phyloP scores from a whole-genome alignment of 2,797 vertebrate species.

The Phaenicophaeus curvirostris region DNA sequence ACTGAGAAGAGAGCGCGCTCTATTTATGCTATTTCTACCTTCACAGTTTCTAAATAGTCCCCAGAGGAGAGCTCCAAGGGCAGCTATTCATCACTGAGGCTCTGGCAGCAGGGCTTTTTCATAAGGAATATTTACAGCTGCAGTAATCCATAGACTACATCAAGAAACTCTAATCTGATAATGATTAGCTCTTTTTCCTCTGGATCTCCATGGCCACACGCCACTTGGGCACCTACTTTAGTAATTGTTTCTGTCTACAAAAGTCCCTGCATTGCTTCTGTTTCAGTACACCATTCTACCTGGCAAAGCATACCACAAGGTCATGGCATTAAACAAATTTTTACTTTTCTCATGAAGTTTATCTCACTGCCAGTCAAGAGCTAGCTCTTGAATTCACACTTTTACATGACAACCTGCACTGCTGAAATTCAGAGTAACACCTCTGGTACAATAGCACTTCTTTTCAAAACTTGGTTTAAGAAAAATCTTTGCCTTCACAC shows the following conservation, averaged over 20 bases:
- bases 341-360: background rate
- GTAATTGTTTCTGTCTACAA: background rate
- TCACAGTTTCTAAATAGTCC: conserved; percentile 23
- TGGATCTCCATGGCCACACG: background rate
- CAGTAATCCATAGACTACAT: conserved; percentile 37
- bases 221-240: background rate
- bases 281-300: background rate
- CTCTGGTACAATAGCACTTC: background rate
- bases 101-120: conserved; percentile 9
- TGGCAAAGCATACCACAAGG: background rate
- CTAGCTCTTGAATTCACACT: background rate
- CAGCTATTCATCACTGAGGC: conserved; percentile 2
- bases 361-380: background rate
- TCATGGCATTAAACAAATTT: background rate
- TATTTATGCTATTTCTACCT: conserved; percentile 30
- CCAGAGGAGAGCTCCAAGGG: background rate
- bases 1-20: background rate
- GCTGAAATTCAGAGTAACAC: accelerated
- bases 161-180: conserved; percentile 31
- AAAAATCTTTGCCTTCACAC: background rate
- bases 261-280: background rate
- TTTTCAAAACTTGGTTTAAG: background rate
- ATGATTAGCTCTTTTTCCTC: conserved; percentile 42
- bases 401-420: background rate
- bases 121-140: conserved; percentile 62